A percentile compares a stretch with the other conserved stretches of the same genome.
These are phyloP conservation scores for Parauchenoglanis punctatus DNA, from an alignment of 2,797 vertebrate species.

Conservation along the genomic window DNA sequence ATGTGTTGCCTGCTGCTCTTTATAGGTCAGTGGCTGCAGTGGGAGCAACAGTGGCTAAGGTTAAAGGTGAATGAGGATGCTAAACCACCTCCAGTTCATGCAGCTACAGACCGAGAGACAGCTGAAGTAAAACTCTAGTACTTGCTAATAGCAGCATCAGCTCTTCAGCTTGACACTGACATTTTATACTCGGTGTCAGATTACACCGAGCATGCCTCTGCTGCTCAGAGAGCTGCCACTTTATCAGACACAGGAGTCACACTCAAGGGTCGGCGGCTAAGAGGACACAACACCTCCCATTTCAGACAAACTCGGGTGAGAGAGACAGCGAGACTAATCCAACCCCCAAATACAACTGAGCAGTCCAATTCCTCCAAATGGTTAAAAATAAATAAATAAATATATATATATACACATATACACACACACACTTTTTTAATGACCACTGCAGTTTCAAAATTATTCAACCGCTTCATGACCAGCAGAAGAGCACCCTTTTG, in stretches of 20 bases:
- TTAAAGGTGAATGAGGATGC: slow-evolving; percentile 15
- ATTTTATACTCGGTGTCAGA: slow-evolving; percentile 17
- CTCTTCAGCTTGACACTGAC: slow-evolving; percentile 3
- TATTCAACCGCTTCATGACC: too few species aligned
- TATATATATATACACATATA: background rate
- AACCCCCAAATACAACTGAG: background rate
- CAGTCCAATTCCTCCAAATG: background rate
- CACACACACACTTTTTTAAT: too few species aligned
- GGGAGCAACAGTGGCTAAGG: background rate
- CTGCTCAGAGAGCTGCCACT: slow-evolving; percentile 8
- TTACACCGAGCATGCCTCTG: slow-evolving; percentile 12
- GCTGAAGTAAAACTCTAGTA: background rate
- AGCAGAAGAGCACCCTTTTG: too few species aligned
- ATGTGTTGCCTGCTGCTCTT: slow-evolving; percentile 25
- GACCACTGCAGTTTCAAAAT: too few species aligned
- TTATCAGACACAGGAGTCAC: background rate
- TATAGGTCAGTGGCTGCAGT: background rate
- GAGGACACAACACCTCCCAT: slow-evolving; percentile 11
- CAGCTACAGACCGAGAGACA: background rate
- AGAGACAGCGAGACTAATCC: background rate
- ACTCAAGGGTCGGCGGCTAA: background rate
- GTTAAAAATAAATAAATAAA: background rate
- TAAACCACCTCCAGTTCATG: background rate
- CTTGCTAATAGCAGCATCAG: slow-evolving; percentile 16
- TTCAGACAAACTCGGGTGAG: background rate